Percentiles rank a stretch among this genome's conserved stretches.
Evolutionary conservation across 2,113 vertebrate species (phyloP).

Genomic region (Pogona vitticeps): DNA sequence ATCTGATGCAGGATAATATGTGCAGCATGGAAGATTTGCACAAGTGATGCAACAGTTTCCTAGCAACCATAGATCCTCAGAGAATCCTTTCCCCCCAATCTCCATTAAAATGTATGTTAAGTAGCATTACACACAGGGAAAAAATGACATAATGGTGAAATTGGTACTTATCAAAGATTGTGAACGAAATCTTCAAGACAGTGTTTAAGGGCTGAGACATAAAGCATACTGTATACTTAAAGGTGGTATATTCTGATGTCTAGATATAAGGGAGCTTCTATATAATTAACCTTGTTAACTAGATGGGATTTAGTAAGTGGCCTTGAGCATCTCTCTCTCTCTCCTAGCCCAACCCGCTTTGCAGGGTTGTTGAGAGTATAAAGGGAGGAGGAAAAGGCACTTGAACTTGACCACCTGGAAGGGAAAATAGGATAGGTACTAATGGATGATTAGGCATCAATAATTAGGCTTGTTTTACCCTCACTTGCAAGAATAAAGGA

Average conservation of each 20-base stretch:
- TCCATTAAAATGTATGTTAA: slow-evolving; percentile 70
- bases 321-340: no score
- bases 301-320: not conserved
- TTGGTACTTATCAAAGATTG: slow-evolving; percentile 48
- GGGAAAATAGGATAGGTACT: no score
- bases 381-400: no score
- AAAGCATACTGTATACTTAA: not conserved
- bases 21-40: slow-evolving; percentile 62
- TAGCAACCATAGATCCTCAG: slow-evolving; percentile 73
- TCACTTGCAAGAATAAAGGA: no score
- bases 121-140: slow-evolving; percentile 51
- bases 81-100: slow-evolving; percentile 66
- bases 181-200: slow-evolving; percentile 32
- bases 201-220: not conserved
- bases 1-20: slow-evolving; percentile 60
- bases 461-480: no score
- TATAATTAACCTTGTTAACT: not conserved
- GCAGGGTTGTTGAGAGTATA: no score
- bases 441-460: no score
- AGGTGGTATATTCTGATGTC: no score
- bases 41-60: slow-evolving; percentile 68
- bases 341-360: no score
- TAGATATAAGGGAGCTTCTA: not conserved
- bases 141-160: not conserved
- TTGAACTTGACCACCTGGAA: no score